Evolutionary conservation across 1,140 invertebrate genomes (phyloP).

Genomic region (Lepidurus packardi): DNA sequence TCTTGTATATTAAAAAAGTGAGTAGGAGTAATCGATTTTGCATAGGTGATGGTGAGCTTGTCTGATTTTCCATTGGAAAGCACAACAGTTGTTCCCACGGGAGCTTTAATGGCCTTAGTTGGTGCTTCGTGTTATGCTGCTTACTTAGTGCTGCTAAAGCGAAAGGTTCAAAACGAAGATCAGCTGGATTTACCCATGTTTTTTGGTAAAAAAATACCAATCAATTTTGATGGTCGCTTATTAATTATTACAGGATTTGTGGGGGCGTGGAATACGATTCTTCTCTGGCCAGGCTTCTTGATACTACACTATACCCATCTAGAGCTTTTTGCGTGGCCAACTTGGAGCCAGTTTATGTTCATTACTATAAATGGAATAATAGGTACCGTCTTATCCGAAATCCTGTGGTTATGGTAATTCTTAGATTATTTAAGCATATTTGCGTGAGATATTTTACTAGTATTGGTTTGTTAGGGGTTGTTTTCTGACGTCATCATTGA

Average conservation of each 20-base stretch:
- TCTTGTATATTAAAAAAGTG: not conserved
- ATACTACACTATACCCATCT: slow-evolving; percentile 68
- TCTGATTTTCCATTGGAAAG: slow-evolving; percentile 52
- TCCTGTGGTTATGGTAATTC: slow-evolving; percentile 78
- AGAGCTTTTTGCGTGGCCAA: slow-evolving; percentile 77
- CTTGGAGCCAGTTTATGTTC: slow-evolving; percentile 65
- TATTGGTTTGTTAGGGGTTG: slow-evolving; percentile 61
- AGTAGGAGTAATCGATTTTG: slow-evolving; percentile 34
- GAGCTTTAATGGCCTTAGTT: slow-evolving; percentile 66
- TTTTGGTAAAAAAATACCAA: slow-evolving; percentile 59
- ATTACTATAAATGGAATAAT: slow-evolving; percentile 77
- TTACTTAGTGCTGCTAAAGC: slow-evolving; percentile 73
- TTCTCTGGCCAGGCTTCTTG: slow-evolving; percentile 81
- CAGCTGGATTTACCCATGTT: slow-evolving; percentile 84
- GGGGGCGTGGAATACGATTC: slow-evolving; percentile 70
- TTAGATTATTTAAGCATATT: not conserved
- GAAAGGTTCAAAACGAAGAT: slow-evolving; percentile 77
- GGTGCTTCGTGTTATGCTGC: slow-evolving; percentile 78
- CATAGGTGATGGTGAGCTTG: slow-evolving; percentile 62
- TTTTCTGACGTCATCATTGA: slow-evolving; percentile 79
- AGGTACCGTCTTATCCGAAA: slow-evolving; percentile 77
- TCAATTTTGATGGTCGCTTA: not conserved
- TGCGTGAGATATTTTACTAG: slow-evolving; percentile 31
- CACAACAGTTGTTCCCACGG: slow-evolving; percentile 53
- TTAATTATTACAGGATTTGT: slow-evolving; percentile 64